These are phyloP conservation scores for Camelus bactrianus DNA, from an alignment of 2,113 vertebrate species.

Conservation along the genomic window DNA sequence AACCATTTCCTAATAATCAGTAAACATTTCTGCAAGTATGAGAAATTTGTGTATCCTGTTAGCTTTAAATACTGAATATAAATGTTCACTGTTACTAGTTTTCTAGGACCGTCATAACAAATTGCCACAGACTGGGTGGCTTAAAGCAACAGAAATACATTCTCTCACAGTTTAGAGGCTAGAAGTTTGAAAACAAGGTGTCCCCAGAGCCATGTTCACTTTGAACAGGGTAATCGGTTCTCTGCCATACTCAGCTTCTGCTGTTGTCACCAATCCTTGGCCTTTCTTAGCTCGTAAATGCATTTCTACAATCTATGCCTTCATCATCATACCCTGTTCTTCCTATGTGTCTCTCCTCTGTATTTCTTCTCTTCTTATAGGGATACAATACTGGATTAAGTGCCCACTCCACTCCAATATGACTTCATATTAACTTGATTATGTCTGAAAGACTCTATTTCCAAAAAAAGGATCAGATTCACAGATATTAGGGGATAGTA, in stretches of 20 bases:
- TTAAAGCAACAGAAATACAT: neutral
- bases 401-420: neutral
- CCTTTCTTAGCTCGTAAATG: neutral
- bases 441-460: neutral
- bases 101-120: neutral
- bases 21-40: neutral
- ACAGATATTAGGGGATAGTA: neutral
- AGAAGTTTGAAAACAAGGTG: neutral
- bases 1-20: neutral
- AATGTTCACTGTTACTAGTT: neutral
- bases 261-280: neutral
- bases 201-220: neutral
- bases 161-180: neutral
- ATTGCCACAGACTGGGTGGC: neutral
- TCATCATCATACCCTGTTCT: neutral
- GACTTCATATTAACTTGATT: neutral
- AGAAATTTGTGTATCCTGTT: neutral
- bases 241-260: neutral
- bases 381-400: neutral
- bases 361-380: neutral
- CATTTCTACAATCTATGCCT: neutral
- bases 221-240: neutral
- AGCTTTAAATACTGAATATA: neutral
- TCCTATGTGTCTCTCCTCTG: neutral
- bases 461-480: neutral